Base-by-base conservation (phyloP, 2,888 invertebrate species). In the Opisthograptis luteolata region DNA sequence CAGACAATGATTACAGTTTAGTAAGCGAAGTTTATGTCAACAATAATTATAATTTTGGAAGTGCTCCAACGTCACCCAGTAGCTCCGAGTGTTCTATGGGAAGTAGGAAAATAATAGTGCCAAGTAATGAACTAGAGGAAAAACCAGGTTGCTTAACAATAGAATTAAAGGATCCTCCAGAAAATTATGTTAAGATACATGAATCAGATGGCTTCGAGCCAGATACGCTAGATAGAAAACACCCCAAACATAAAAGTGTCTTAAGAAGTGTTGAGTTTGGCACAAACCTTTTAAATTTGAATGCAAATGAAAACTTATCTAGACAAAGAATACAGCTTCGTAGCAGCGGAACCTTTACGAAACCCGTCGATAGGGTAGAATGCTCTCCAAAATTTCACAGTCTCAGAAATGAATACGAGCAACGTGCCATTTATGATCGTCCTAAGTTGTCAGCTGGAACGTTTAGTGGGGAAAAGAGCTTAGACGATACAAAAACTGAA, bases 201-300 rank as follows among this genome's bases (percentile, higher is more conserved):
- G 96, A 96, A 68, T 96, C 96, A 1, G 96, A 96, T 65, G 94
- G 94, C 43, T 97, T 96, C 66, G 97, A 97, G 76, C 96, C 96
- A 0, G 96, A 97, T 61, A 97, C 97, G 0, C 87, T 97, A 45
- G 97, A 97, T 69, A 91, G 96, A 15, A 96, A 96, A 71, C 94
- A 95, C 30, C 93, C 71, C 1, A 90, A 88, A 66, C 79, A 85
- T 24, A 89, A 83, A 70, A 77, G 79, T 49, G 57, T 65, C 15
- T 50, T 69, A 15, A 82, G 82, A 53, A 77, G 56, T 44, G 62
- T 66, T 30, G 78, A 83, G 19, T 84, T 83, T 28, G 87, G 84
- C 47, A 80, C 87, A 55, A 87, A 73, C 61, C 74, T 81, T 55
- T 64, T 88, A 1, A 65, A 76, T 60, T 73, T 85, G 14, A 75